These are phyloP conservation scores for Leptopilina syphax DNA, from an alignment of 2,888 invertebrate species.

Conservation along the genomic window DNA sequence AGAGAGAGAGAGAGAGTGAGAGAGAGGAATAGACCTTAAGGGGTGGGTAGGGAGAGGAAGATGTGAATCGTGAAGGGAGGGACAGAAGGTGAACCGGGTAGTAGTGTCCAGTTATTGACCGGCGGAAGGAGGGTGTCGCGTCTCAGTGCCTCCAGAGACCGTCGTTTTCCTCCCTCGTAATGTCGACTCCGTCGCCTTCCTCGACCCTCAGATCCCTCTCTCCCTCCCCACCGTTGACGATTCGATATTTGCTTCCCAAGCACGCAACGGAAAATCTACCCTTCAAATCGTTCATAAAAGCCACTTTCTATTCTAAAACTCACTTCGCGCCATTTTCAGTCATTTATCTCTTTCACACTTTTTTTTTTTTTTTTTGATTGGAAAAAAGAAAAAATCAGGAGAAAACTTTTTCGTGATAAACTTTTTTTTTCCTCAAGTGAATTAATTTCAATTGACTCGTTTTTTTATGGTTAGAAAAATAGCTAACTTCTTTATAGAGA, in stretches of 20 bases:
- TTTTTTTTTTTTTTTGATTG: neutral
- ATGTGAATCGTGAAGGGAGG: slow-evolving; percentile 43
- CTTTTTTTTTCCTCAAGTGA: neutral
- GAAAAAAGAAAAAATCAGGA: neutral
- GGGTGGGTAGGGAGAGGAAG: slow-evolving; percentile 11
- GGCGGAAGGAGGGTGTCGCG: slow-evolving; percentile 65
- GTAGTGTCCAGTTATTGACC: slow-evolving; percentile 76
- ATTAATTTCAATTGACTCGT: too few species aligned
- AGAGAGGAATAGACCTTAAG: neutral
- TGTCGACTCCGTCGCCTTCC: slow-evolving; percentile 48
- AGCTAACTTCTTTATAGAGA: too few species aligned
- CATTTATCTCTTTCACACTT: slow-evolving; percentile 22
- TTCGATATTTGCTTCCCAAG: slow-evolving; percentile 24
- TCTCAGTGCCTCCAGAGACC: slow-evolving; percentile 55
- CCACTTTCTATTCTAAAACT: slow-evolving; percentile 17
- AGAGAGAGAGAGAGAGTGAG: too few species aligned
- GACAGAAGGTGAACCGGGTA: slow-evolving; percentile 57
- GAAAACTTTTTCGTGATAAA: neutral
- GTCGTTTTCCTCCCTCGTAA: slow-evolving; percentile 55
- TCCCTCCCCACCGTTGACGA: neutral
- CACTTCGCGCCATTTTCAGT: slow-evolving; percentile 17
- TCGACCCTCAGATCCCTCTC: slow-evolving; percentile 18
- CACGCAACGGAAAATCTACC: slow-evolving; percentile 38
- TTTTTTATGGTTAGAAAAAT: too few species aligned
- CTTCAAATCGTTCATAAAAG: slow-evolving; percentile 27